Evolutionary conservation across 2,888 invertebrate genomes (phyloP).

Genomic region (Rotaria macrura): DNA sequence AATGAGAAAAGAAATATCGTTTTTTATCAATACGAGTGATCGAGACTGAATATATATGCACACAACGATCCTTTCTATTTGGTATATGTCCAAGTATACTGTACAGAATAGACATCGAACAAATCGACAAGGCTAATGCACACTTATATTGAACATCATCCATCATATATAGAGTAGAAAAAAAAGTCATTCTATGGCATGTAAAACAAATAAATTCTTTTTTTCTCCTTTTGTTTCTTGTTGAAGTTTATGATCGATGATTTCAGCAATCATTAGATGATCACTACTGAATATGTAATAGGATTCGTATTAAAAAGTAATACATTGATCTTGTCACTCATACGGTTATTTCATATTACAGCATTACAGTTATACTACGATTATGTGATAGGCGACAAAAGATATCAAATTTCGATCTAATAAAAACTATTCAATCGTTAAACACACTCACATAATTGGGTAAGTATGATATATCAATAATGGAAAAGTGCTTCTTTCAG

Average conservation of each 20-base stretch:
- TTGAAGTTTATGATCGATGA: neutral
- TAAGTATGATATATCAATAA: no score
- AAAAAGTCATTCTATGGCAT: neutral
- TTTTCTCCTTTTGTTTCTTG: no score
- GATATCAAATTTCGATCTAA: no score
- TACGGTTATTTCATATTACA: no score
- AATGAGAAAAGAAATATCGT: neutral
- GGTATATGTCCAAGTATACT: neutral
- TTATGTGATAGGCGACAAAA: no score
- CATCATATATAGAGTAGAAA: neutral
- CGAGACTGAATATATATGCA: neutral
- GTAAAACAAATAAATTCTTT: neutral
- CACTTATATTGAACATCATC: neutral
- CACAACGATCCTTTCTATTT: neutral
- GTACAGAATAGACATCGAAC: neutral
- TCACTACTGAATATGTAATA: neutral
- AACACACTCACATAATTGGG: no score
- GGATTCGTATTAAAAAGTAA: neutral
- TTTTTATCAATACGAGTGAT: neutral
- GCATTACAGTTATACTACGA: no score
- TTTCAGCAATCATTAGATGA: neutral
- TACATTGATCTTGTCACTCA: neutral
- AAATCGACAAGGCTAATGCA: neutral
- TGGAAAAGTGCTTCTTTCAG: no score
- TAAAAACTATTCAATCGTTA: no score